Evolutionary conservation across 2,797 vertebrate genomes (phyloP), one percentile per base, ranked within the genome.

Genomic region (Xiphophorus birchmanni): DNA sequence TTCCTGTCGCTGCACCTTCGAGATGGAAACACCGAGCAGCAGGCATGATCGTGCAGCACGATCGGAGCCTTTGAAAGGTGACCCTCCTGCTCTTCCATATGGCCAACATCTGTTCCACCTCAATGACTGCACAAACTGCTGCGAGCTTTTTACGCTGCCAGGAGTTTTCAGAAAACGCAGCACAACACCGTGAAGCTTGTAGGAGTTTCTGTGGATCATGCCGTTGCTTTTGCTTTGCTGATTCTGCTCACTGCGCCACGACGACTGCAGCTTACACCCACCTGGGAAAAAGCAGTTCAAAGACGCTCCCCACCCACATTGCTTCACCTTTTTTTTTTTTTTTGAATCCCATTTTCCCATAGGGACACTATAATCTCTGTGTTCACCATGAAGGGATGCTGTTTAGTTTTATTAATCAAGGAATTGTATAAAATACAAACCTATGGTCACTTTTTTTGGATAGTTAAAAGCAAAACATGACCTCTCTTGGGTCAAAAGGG

Each of bases 61-160:
- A 73, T 35, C 21, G 4, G 56, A 5, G 35, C 32, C 9, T 52
- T 35, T 37, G 29, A 56, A 9, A 26, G 52, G 11, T 35, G 47
- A 45, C 78, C 23, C 21, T 32, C 45, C 5, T 32, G 56, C 35
- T 42, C 58, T 35, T 52, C 45, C 37, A 80, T 42, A 80, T 26
- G 73, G 26, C 60, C 37, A 71, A 69, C 37, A 80, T 65, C 37
- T 75, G 63, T 75, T 80, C 47, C 40, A n/a, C 21, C 44, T 77
- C 18, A 45, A 44, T 73, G 23, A 29, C 32, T 58, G 81, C 32
- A 52, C 58, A 73, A 77, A 47, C 21, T 42, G 52, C 40, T 73
- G 45, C 2, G 42, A 71, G 67, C 37, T 12, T 12, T 3, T 12
- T 7, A 44, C 11, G 0, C n/a, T 42, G 60, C 35, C 74, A 76